These are phyloP conservation scores for Isichthys henryi DNA, from an alignment of 2,113 vertebrate species.

Conservation along the genomic window DNA sequence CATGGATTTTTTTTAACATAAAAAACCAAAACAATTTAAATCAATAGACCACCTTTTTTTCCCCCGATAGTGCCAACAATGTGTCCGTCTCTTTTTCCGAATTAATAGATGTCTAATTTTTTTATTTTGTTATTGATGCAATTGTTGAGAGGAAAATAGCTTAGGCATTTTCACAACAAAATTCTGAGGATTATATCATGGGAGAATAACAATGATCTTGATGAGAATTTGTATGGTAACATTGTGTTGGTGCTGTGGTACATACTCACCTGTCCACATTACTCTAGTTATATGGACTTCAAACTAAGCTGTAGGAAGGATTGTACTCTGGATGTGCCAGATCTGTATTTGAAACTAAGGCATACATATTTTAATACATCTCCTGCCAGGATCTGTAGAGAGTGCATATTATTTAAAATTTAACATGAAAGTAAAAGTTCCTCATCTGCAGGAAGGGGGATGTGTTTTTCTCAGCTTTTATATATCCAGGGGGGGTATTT, in stretches of 20 bases:
- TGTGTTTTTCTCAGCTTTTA: neutral
- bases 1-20: neutral
- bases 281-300: neutral
- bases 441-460: neutral
- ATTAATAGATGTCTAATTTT: neutral
- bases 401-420: neutral
- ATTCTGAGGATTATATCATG: neutral
- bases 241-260: neutral
- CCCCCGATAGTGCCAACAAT: neutral
- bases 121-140: neutral
- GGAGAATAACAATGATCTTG: neutral
- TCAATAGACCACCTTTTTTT: neutral
- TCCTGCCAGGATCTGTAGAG: neutral
- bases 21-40: neutral
- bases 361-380: neutral
- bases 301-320: neutral
- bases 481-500: neutral
- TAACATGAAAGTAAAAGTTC: neutral
- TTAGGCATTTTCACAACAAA: neutral
- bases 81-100: neutral
- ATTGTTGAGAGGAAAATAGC: neutral
- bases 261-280: neutral
- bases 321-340: neutral
- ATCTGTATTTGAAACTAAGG: neutral
- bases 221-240: neutral